Base-by-base conservation (phyloP, 2,113 vertebrate species). In the Sylvilagus bachmani region DNA sequence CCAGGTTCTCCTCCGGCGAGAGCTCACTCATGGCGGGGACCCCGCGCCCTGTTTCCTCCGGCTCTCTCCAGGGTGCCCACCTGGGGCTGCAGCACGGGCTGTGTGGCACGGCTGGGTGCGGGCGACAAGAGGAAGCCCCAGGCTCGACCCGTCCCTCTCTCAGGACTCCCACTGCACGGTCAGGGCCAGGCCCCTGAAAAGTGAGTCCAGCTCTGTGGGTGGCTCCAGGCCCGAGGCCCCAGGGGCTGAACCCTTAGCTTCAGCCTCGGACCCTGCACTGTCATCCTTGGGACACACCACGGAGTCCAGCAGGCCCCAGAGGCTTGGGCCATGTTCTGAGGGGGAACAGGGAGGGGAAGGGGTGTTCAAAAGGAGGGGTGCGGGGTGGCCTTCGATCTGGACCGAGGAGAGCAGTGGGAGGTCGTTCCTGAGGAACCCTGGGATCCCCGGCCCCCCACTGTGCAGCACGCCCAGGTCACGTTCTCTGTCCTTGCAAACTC, bases 101-200 rank as follows among this genome's bases (percentile, higher is more conserved):
- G 1, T 0, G 0, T 0, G 4, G 49, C 21, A 0, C 0, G 3
- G 36, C 0, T 49, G 64, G 75, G 25, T 6, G 3, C 10, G 31
- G 38, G 61, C 33, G 53, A 4, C 51, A 2, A 16, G 49, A 90
- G 33, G 73, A 8, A 93, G 62, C n/a, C 44, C 61, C 49, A 19
- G 9, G 44, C 61, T 29, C 19, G 49, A 24, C 25, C n/a, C 1
- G 8, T 4, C 8, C 61, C 78, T 27, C 16, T 2, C 69, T 98
- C 94, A 98, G 85, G 98, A 13, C 64, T 98, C 98, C 98, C 98
- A 98, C 81, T 97, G 97, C 49, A 99, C 94, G 0, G 96, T 98
- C 69, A 99, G 93, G 74, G 97, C 97, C 97, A 98, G 61, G n/a
- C 96, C 97, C 93, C 91, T 97, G 96, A 99, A 98, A 1, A 98